Conservation (phyloP, 2,797 vertebrate genomes). For the Danio tinwini region DNA sequence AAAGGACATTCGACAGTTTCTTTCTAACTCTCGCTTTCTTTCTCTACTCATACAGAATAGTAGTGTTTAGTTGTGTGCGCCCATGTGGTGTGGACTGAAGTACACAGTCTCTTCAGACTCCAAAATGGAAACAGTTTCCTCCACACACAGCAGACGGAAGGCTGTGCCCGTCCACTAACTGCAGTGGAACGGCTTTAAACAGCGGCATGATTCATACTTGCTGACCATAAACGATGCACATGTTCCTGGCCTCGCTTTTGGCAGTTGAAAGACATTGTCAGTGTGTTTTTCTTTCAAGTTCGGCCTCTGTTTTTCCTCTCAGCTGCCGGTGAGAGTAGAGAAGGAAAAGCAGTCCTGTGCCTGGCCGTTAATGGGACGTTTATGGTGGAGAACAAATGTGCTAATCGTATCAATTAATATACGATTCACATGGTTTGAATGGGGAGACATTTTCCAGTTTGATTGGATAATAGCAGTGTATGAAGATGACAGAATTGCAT, state of each 20-base stretch:
- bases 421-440: constrained; percentile 26
- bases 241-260: constrained; percentile 55
- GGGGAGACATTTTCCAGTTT: not conserved
- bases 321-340: constrained; percentile 18
- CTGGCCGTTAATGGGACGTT: constrained; percentile 24
- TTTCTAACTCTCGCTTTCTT: constrained; percentile 40
- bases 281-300: constrained; percentile 35
- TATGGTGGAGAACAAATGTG: constrained; percentile 33
- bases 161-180: constrained; percentile 35
- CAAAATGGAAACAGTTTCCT: constrained; percentile 46
- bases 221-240: constrained; percentile 60
- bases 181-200: constrained; percentile 50
- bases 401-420: constrained; percentile 6
- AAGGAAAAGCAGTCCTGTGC: constrained; percentile 25
- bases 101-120: constrained; percentile 20
- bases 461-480: not conserved
- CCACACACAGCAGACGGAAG: constrained; percentile 45
- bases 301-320: constrained; percentile 26
- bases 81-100: constrained; percentile 36
- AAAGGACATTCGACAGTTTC: constrained; percentile 59
- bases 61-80: constrained; percentile 25
- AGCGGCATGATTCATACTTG: constrained; percentile 55
- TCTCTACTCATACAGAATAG: constrained; percentile 27
- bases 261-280: constrained; percentile 47
- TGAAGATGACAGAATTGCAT: constrained; percentile 4